Evolutionary conservation across 2,113 vertebrate genomes (phyloP).

Genomic region (Pristiophorus japonicus): DNA sequence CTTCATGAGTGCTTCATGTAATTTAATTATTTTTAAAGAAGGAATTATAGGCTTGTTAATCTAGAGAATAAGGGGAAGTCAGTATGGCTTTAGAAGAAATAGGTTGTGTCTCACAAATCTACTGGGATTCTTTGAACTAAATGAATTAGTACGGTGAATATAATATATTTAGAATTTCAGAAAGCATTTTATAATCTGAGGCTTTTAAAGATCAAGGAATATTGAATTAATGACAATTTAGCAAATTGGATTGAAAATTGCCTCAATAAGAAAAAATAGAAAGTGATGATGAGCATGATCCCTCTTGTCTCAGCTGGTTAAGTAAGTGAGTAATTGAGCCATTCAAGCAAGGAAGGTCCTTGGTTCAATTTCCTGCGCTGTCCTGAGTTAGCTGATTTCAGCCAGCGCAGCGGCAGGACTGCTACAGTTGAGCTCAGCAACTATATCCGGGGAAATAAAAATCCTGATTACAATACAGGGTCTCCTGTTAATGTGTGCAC

Average conservation of each 20-base stretch:
- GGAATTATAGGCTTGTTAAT: background rate
- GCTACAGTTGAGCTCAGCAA: background rate
- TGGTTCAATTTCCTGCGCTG: background rate
- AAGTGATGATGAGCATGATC: background rate
- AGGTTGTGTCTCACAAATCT: background rate
- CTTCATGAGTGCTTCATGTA: background rate
- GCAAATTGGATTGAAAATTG: conserved; percentile 15
- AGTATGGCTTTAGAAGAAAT: background rate
- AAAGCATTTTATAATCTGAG: background rate
- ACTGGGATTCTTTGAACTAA: background rate
- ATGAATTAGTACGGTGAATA: background rate
- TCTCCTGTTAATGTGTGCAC: background rate
- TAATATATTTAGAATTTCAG: background rate
- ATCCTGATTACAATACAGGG: background rate
- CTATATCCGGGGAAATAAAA: background rate
- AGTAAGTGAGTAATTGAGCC: background rate
- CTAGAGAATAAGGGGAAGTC: background rate
- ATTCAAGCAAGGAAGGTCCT: background rate
- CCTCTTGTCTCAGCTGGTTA: conserved; percentile 18
- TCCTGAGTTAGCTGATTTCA: background rate
- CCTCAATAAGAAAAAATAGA: background rate
- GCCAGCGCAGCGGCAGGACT: background rate
- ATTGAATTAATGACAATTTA: conserved; percentile 1
- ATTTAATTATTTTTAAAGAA: background rate
- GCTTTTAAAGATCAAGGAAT: background rate